phyloP scores from a whole-genome alignment of 2,113 vertebrate genomes.

The Indicator maculatus region DNA sequence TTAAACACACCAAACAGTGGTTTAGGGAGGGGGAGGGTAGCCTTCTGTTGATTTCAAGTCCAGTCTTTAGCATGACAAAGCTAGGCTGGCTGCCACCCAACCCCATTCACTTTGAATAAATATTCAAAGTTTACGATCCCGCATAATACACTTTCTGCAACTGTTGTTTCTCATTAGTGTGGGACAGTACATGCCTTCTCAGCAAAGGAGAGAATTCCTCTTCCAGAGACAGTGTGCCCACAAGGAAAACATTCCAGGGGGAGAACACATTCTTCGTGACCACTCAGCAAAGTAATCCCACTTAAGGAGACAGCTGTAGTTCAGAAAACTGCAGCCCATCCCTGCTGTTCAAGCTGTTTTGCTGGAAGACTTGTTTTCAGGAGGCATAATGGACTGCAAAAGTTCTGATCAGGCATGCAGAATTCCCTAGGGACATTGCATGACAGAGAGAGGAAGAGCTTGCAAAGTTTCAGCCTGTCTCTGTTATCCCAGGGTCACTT shows the following conservation, averaged over 20 bases:
- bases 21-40: slow-evolving; percentile 29
- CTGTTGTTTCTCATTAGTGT: slow-evolving; percentile 52
- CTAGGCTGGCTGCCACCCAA: slow-evolving; percentile 23
- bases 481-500: slow-evolving; percentile 9
- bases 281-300: slow-evolving; percentile 63
- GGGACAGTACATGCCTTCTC: slow-evolving; percentile 48
- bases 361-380: slow-evolving; percentile 53
- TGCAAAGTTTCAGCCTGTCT: slow-evolving; percentile 23
- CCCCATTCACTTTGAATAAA: slow-evolving; percentile 30
- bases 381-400: slow-evolving; percentile 2
- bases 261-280: slow-evolving; percentile 70
- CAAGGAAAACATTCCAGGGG: slow-evolving; percentile 69
- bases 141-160: slow-evolving; percentile 44
- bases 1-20: slow-evolving; percentile 16
- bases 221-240: slow-evolving; percentile 46
- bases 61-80: slow-evolving; percentile 50
- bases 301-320: slow-evolving; percentile 55
- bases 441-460: not conserved
- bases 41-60: slow-evolving; percentile 34
- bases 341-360: slow-evolving; percentile 59
- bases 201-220: slow-evolving; percentile 49
- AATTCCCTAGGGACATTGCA: not conserved
- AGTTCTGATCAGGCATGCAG: slow-evolving; percentile 38
- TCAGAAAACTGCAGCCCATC: slow-evolving; percentile 51
- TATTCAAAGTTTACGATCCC: slow-evolving; percentile 49